These are phyloP conservation scores for Stomorhina lunata DNA, from an alignment of 2,888 invertebrate genomes.

Conservation along the genomic window DNA sequence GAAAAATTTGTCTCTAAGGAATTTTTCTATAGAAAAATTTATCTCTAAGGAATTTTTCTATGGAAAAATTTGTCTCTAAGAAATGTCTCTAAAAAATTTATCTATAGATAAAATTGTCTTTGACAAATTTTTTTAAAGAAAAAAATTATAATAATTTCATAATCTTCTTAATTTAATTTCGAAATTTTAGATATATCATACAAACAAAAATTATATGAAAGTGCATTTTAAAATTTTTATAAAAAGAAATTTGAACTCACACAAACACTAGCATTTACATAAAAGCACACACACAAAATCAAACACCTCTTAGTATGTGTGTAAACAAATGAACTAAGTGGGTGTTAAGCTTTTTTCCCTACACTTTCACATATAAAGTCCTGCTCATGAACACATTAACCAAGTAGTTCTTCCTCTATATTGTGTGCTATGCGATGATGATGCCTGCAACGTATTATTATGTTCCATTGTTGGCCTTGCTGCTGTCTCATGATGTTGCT, in stretches of 20 bases:
- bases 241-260: not conserved
- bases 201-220: not conserved
- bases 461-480: conserved; percentile 15
- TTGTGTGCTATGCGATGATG: not conserved
- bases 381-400: conserved; percentile 30
- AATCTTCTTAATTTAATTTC: no score
- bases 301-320: no score
- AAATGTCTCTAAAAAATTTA: no score
- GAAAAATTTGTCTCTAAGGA: no score
- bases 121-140: no score
- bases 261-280: not conserved
- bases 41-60: no score
- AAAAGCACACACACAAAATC: not conserved
- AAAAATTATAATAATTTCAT: no score
- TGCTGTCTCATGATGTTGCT: conserved; percentile 32
- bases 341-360: conserved; percentile 47
- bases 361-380: not conserved
- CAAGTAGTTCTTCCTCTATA: not conserved
- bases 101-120: no score
- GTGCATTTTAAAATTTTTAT: not conserved
- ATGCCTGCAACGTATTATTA: conserved; percentile 30
- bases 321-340: conserved; percentile 50
- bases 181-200: not conserved
- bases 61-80: no score
- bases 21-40: no score